phyloP scores from a whole-genome alignment of 2,113 vertebrate species.

The Gambusia holbrooki region DNA sequence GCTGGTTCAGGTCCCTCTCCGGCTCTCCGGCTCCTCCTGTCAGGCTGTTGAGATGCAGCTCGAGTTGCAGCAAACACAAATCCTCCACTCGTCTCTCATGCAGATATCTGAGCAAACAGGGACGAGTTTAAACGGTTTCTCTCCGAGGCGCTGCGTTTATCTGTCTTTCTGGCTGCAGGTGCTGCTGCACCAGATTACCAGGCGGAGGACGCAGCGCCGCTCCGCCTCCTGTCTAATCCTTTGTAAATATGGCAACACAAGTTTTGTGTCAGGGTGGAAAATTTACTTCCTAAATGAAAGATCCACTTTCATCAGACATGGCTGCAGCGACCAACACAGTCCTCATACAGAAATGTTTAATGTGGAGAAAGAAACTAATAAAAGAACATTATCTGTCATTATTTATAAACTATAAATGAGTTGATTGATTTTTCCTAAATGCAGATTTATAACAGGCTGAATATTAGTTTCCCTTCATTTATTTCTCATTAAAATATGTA shows the following conservation, averaged over 20 bases:
- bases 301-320: too few relatives aligned
- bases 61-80: conserved; percentile 60
- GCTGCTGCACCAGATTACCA: conserved; percentile 50
- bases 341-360: background rate
- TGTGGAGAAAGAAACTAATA: background rate
- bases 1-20: conserved; percentile 69
- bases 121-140: conserved; percentile 5
- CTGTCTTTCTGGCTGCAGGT: conserved; percentile 44
- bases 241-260: background rate
- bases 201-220: conserved; percentile 35
- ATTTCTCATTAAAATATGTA: too few relatives aligned
- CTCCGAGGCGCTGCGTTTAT: conserved; percentile 33
- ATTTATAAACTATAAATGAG: too few relatives aligned
- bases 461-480: too few relatives aligned
- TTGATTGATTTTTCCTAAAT: too few relatives aligned
- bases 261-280: background rate
- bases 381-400: too few relatives aligned
- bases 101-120: conserved; percentile 9
- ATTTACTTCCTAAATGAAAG: background rate
- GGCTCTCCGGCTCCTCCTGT: conserved; percentile 53
- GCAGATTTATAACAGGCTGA: too few relatives aligned
- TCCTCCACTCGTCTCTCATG: conserved; percentile 10
- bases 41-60: conserved; percentile 65
- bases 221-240: conserved; percentile 15
- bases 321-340: background rate